Conservation (phyloP, 23 tunicate species). For the Botrylloides violaceus region DNA sequence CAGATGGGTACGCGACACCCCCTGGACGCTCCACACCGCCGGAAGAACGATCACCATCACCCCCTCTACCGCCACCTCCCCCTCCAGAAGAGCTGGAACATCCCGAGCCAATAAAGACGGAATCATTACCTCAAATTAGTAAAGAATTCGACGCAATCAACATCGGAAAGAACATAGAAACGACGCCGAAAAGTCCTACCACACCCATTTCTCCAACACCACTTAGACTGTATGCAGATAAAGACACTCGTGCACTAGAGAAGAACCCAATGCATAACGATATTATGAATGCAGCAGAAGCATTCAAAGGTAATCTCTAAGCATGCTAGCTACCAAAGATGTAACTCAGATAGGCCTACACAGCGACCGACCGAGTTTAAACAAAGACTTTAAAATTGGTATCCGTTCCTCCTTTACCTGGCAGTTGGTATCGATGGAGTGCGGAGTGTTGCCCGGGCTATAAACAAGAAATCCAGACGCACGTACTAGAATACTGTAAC, state of each 20-base stretch:
- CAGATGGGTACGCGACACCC: neutral
- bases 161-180: neutral
- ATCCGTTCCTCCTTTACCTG: too few relatives aligned
- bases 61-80: neutral
- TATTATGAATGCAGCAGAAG: slow-evolving; percentile 20
- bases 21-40: neutral
- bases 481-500: too few relatives aligned
- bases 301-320: slow-evolving; percentile 14
- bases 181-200: neutral
- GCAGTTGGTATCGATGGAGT: too few relatives aligned
- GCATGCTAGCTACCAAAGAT: too few relatives aligned
- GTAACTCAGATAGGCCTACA: too few relatives aligned
- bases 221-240: slow-evolving; percentile 21
- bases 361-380: too few relatives aligned
- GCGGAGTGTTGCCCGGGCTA: too few relatives aligned
- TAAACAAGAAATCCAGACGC: too few relatives aligned
- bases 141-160: neutral
- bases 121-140: neutral
- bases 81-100: neutral
- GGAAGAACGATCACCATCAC: neutral
- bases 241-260: slow-evolving; percentile 5
- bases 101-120: neutral
- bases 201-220: slow-evolving; percentile 14
- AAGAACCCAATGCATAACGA: slow-evolving; percentile 17
- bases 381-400: too few relatives aligned